Conservation (phyloP, 37 sponge, comb jelly and placozoan species). For the Ephydatia muelleri region DNA sequence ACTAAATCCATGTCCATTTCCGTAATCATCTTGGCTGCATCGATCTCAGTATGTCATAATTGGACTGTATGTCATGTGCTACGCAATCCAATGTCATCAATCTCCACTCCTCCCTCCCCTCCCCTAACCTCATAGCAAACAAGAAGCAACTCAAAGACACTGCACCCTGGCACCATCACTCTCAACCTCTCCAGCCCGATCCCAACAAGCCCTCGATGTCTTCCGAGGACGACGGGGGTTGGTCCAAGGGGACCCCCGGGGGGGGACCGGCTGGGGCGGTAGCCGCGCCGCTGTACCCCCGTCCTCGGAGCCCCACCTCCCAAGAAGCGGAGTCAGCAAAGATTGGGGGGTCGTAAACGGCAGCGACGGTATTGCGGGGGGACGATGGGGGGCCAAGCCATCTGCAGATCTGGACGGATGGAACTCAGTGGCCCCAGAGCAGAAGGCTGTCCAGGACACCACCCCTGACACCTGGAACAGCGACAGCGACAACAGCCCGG, state of each 20-base stretch:
- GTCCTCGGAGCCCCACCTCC: not conserved
- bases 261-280: slow-evolving; percentile 59
- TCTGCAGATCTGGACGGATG: not conserved
- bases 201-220: not conserved
- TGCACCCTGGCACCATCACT: slow-evolving; percentile 5
- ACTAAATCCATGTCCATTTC: too few species aligned
- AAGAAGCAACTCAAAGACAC: slow-evolving; percentile 32
- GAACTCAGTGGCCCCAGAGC: slow-evolving; percentile 5
- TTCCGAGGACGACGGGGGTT: slow-evolving; percentile 42
- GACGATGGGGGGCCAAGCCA: not conserved
- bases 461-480: slow-evolving; percentile 30
- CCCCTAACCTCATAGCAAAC: not conserved
- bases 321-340: slow-evolving; percentile 1
- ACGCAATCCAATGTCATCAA: too few species aligned
- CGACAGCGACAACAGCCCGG: not conserved
- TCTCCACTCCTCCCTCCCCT: too few species aligned
- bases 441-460: not conserved
- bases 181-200: too few species aligned
- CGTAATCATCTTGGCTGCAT: too few species aligned
- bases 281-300: not conserved
- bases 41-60: too few species aligned
- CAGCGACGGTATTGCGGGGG: not conserved
- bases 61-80: too few species aligned
- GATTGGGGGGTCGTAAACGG: not conserved
- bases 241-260: slow-evolving; percentile 49